phyloP scores from a whole-genome alignment of 2,888 invertebrate genomes.

The Lumbricus terrestris region DNA sequence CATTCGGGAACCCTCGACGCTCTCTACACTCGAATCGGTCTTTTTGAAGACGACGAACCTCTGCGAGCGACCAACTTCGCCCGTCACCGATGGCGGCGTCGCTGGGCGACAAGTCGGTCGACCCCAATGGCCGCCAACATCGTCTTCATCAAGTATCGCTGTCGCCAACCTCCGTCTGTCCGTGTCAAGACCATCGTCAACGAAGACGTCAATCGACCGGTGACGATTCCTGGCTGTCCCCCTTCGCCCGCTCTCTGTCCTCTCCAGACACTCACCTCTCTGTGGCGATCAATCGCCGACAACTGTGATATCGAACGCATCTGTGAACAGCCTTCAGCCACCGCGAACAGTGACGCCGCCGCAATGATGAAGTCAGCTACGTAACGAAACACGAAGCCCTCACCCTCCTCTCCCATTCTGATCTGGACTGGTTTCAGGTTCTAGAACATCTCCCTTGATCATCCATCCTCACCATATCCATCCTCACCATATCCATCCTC shows the following conservation, averaged over 20 bases:
- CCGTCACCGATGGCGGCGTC: not conserved
- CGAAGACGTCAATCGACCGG: not conserved
- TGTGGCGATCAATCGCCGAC: constrained; percentile 21
- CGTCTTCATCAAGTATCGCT: constrained; percentile 21
- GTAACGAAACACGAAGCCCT: not conserved
- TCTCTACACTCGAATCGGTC: constrained; percentile 18
- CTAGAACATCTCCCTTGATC: not conserved
- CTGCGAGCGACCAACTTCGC: constrained; percentile 19
- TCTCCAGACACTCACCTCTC: not conserved
- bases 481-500: not conserved
- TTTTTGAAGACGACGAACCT: constrained; percentile 13
- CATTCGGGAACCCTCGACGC: constrained; percentile 19
- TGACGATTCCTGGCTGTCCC: constrained; percentile 12
- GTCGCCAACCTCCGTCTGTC: not conserved
- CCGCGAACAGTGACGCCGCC: not conserved
- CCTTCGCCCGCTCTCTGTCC: not conserved
- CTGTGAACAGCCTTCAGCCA: not conserved
- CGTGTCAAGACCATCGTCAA: constrained; percentile 11
- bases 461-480: no score
- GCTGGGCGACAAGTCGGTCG: constrained; percentile 6
- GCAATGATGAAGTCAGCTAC: not conserved
- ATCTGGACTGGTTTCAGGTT: not conserved
- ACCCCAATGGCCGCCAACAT: constrained; percentile 26
- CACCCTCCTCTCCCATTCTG: not conserved
- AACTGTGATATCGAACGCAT: constrained; percentile 20